Evolutionary conservation across 1,140 invertebrate genomes (phyloP).

Genomic region (Drosophila mojavensis): DNA sequence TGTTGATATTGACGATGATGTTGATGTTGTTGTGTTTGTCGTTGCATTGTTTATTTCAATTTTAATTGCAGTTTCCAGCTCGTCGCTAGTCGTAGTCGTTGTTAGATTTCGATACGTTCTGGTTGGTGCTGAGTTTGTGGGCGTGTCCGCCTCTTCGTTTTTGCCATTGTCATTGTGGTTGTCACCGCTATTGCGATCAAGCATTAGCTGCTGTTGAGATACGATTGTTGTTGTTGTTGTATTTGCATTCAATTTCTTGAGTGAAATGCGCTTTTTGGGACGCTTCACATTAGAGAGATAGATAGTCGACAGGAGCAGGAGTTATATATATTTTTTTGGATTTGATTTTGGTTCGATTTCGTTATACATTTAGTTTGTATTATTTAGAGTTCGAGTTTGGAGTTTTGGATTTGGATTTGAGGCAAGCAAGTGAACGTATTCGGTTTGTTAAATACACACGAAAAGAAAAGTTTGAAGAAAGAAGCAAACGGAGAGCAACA

Average conservation of each 20-base stretch:
- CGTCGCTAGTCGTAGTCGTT: slow-evolving; percentile 59
- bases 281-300: slow-evolving; percentile 61
- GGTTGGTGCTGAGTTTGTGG: slow-evolving; percentile 48
- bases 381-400: slow-evolving; percentile 33
- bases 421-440: slow-evolving; percentile 54
- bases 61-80: slow-evolving; percentile 75
- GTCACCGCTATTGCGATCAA: slow-evolving; percentile 49
- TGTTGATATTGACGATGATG: slow-evolving; percentile 18
- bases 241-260: slow-evolving; percentile 75
- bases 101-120: slow-evolving; percentile 29
- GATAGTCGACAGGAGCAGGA: slow-evolving; percentile 51
- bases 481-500: slow-evolving; percentile 80
- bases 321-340: slow-evolving; percentile 14
- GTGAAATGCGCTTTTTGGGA: slow-evolving; percentile 79
- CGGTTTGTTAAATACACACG: slow-evolving; percentile 47
- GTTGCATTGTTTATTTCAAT: slow-evolving; percentile 72
- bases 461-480: slow-evolving; percentile 70
- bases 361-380: slow-evolving; percentile 21
- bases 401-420: slow-evolving; percentile 35
- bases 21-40: slow-evolving; percentile 42
- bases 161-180: slow-evolving; percentile 21
- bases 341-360: slow-evolving; percentile 23
- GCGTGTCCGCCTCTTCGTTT: slow-evolving; percentile 45
- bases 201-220: slow-evolving; percentile 80
- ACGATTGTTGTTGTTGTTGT: slow-evolving; percentile 72